Base-by-base conservation (phyloP, 2,797 vertebrate species). In the Neosilurus mollespiculum region DNA sequence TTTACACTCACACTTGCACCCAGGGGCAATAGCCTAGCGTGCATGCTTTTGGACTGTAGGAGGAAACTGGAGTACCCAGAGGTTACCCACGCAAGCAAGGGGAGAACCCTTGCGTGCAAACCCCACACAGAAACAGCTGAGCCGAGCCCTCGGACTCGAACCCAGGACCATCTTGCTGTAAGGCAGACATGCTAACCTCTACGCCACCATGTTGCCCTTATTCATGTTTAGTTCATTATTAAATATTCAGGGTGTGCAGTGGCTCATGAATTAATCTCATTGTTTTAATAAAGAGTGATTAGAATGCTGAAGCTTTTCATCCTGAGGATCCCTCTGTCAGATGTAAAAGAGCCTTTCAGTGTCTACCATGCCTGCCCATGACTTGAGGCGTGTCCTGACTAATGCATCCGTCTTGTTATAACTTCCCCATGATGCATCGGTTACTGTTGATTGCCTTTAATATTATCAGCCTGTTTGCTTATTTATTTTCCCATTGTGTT, bases 351-450 rank as follows among this genome's bases (percentile, higher is more conserved):
- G 84, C 92, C 91, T 91, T 93, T 94, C 87, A 92, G 87, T 91
- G 90, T 84, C 81, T 80, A 64, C 83, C 20, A 78, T 81, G 78
- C 86, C 78, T 84, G 77, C 92, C 93, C 91, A 90, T 93, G 84
- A 94, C 93, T 93, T 93, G 92, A 92, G 91, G 91, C 91, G 87
- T 87, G 83, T 91, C 90, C 89, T 87, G 90, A 90, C 92, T 92
- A 90, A 91, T 92, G 88, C 92, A 92, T 93, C 91, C 82, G 91
- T 94, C 93, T 93, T 94, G 94, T 94, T 95, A 93, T 92, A 92
- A 93, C 92, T 94, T 94, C 91, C 91, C 91, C 91, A 93, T 94
- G 94, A 94, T 91, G 91, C 89, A 87, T 84, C 91, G 88, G 88
- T 90, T 92, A 93, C 87, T 88, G 90, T 92, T 91, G 90, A 89